Evolutionary conservation across 2,888 invertebrate genomes (phyloP), one percentile per base, ranked within the genome.

Genomic region (Adelognathus sp.): DNA sequence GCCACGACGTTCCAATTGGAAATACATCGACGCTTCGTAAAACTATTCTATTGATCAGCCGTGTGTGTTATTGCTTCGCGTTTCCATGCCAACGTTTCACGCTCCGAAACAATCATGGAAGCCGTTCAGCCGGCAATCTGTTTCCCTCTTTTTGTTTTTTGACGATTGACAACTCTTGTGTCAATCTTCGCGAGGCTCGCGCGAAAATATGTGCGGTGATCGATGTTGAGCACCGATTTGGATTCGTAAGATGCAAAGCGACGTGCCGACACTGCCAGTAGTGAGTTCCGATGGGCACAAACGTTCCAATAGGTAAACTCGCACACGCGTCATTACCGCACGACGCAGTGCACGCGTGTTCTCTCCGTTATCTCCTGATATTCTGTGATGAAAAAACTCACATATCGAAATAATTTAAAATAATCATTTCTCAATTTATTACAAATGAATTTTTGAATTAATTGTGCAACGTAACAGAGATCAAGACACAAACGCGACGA

Each of bases 161-260:
- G 67, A 71, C 76, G 72, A 64, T 74, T 61, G 63, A 29, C 54
- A 27, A 52, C 24, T 27, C 63, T 27, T 16, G 18, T 29, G 67
- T 56, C 29, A 66, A 31, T 52, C n/a, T 50, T 21, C 7, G 50
- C n/a, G 14, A 5, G 24, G 46, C 21, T 4, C n/a, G 56, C 21
- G 1, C n/a, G 56, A 76, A 67, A 80, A 80, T 78, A 82, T 58
- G 60, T 73, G 83, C 82, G 72, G 76, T 69, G 72, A 64, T 24
- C 21, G 50, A 24, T 44, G 18, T 0, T 11, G 36, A n/a, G n/a
- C n/a, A n/a, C n/a, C n/a, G 7, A 9, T n/a, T 24, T 5, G 75
- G 54, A 69, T 72, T 78, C 76, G 81, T 82, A 89, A 87, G 85
- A 91, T 91, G 90, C 90, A 91, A 90, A 89, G 88, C 82, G 90